Base-by-base conservation (phyloP, 2,888 invertebrate species). In the Schrankia costaestrigalis region DNA sequence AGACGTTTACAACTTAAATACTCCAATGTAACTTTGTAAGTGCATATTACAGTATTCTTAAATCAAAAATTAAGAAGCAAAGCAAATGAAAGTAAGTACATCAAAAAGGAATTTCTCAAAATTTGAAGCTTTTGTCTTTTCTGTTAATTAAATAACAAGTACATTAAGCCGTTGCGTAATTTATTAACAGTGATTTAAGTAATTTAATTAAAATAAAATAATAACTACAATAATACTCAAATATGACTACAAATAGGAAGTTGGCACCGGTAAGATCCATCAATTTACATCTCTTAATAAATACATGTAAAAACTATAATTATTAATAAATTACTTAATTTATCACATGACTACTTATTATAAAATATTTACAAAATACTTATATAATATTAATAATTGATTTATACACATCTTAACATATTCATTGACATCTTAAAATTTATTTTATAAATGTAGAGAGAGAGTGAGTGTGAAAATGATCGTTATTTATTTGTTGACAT, bases 321-420 rank as follows among this genome's bases (percentile, higher is more conserved):
- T 60, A 49, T 61, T 56, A 81, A 84, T 83, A 83, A 84, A 76
- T 82, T 74, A 82, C 76, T 80, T 79, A 43, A 53, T 63, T 63
- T 78, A 81, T 76, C 79, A 78, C 73, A 69, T 76, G 71, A 75
- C 75, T 83, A 76, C 70, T 72, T 71, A 72, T 45, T 42, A 46
- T 63, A 44, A 63, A 46, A 47, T 74, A 74, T 78, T 59, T 76
- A 77, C 77, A 78, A 29, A 36, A 24, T 51, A 29, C 42, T 49
- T 52, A 40, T 48, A 56, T 41, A 55, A 55, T 56, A 31, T n/a
- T n/a, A n/a, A n/a, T 49, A 54, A 39, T 51, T 26, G 17, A n/a
- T 58, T 48, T 55, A 46, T 55, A 62, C 56, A 67, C 49, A 57
- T 37, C 43, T 52, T 56, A 49, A 26, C 28, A 35, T 30, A 41